These are phyloP conservation scores for Triops longicaudatus DNA, from an alignment of 1,140 invertebrate genomes.

Conservation along the genomic window DNA sequence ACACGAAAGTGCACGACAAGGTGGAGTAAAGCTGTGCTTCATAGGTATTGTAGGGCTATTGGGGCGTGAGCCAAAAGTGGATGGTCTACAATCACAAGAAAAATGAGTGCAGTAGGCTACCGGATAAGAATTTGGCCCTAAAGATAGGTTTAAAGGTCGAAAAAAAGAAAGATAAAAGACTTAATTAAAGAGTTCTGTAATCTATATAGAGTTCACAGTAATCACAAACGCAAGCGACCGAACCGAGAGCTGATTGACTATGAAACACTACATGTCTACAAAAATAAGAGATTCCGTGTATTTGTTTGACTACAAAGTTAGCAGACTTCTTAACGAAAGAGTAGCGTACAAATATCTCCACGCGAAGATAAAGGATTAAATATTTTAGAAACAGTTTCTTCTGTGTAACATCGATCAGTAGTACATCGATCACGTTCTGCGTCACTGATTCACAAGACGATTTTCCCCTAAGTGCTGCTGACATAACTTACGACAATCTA, in stretches of 20 bases:
- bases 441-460: not conserved
- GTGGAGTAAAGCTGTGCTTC: not conserved
- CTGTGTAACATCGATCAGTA: not conserved
- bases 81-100: not conserved
- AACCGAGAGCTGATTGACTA: not conserved
- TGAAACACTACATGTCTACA: not conserved
- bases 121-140: not conserved
- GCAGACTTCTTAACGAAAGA: not conserved
- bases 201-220: not conserved
- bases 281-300: not conserved
- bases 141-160: not conserved
- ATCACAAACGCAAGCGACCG: not conserved
- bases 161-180: not conserved
- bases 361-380: not conserved
- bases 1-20: not conserved
- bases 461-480: not conserved
- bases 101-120: not conserved
- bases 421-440: not conserved
- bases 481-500: not conserved
- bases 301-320: not conserved
- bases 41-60: not conserved
- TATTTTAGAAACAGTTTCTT: not conserved
- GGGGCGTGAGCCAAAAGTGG: not conserved
- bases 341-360: not conserved
- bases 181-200: not conserved